Evolutionary conservation across 2,797 vertebrate species (phyloP).

Genomic region (Gadopsis bispinosus): DNA sequence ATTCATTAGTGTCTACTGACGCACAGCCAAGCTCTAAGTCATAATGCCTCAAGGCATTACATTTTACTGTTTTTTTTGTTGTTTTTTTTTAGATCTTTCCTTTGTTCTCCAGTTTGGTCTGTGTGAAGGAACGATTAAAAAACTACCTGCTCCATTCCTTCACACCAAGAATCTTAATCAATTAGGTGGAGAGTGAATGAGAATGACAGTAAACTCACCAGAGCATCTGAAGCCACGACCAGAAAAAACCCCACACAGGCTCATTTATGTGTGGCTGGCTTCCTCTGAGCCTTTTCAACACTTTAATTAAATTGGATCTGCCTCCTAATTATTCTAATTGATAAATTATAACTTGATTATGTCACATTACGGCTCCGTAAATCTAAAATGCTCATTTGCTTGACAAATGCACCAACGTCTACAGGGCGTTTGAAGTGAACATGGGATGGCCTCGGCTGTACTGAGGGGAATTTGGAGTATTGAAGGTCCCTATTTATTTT

Average conservation of each 20-base stretch:
- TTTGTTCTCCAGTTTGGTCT: conserved; percentile 23
- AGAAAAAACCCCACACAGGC: conserved; percentile 40
- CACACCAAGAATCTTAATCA: conserved; percentile 52
- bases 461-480: conserved; percentile 61
- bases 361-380: conserved; percentile 82
- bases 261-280: conserved; percentile 73
- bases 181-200: conserved; percentile 51
- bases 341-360: conserved; percentile 87
- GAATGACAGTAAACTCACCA: conserved; percentile 48
- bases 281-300: conserved; percentile 77
- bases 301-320: conserved; percentile 86
- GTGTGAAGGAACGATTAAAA: conserved; percentile 46
- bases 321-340: conserved; percentile 87
- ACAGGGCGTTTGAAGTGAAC: conserved; percentile 62
- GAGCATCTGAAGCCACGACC: conserved; percentile 66
- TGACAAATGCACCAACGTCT: conserved; percentile 72
- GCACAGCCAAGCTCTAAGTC: conserved; percentile 69
- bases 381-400: conserved; percentile 79
- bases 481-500: conserved; percentile 66
- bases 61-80: conserved; percentile 42
- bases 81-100: conserved; percentile 22
- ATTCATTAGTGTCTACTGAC: conserved; percentile 83
- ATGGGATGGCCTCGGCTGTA: conserved; percentile 53
- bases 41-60: conserved; percentile 71
- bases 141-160: conserved; percentile 23